Evolutionary conservation across 1,140 invertebrate species (phyloP).

Genomic region (Zaprionus davidi): DNA sequence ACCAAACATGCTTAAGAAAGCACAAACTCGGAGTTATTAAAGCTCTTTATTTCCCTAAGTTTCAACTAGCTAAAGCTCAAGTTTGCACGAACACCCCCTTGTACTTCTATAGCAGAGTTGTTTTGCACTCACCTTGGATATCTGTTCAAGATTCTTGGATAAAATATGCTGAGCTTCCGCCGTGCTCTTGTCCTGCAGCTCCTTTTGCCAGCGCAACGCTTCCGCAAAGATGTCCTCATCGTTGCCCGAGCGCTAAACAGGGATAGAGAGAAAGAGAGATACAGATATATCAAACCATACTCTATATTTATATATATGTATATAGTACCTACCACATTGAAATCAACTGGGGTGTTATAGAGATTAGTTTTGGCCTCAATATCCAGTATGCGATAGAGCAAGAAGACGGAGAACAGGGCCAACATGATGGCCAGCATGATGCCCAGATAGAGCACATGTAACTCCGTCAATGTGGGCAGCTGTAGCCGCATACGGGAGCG

Average conservation of each 20-base stretch:
- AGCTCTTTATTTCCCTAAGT: background rate
- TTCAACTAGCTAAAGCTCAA: background rate
- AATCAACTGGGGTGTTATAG: conserved; percentile 60
- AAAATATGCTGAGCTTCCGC: conserved; percentile 74
- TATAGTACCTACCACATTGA: conserved; percentile 64
- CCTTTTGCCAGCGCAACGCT: conserved; percentile 71
- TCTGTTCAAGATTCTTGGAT: conserved; percentile 74
- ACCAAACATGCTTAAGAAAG: background rate
- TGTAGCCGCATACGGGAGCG: conserved; percentile 29
- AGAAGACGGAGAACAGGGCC: conserved; percentile 71
- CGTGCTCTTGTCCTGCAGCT: conserved; percentile 71
- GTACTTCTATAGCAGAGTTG: background rate
- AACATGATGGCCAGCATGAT: conserved; percentile 64
- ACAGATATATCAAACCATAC: no score
- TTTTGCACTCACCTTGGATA: conserved; percentile 60
- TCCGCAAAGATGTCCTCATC: conserved; percentile 73
- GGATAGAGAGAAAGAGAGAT: background rate
- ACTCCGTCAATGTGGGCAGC: conserved; percentile 56
- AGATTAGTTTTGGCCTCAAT: conserved; percentile 69
- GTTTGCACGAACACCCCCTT: background rate
- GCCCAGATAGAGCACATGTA: conserved; percentile 70
- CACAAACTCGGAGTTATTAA: background rate
- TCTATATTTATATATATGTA: background rate
- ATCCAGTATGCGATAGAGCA: conserved; percentile 73
- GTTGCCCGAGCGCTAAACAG: conserved; percentile 47